Evolutionary conservation across 1,140 invertebrate species (phyloP), one percentile per base, ranked within the genome.

Genomic region (Drosophila tsacasi): DNA sequence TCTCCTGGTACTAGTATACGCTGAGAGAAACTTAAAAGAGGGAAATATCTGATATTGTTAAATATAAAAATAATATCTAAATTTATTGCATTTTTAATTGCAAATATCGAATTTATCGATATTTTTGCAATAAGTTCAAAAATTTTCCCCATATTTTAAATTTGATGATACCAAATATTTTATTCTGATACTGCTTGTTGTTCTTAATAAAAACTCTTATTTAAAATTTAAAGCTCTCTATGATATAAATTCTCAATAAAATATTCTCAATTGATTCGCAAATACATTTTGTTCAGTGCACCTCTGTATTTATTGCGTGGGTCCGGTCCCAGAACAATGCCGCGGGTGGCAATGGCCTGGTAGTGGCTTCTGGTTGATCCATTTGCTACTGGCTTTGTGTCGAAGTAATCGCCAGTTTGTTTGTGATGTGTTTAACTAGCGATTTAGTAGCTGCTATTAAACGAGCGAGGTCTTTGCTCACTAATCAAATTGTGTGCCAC

Each of bases 361-460:
- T 64, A 62, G 55, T 68, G 80, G 79, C 44, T 82, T 74, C 47
- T 61, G 60, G 59, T 83, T 75, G 68, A 79, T 67, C 68, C 37
- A 50, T 50, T 72, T 68, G 47, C 54, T 39, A 23, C 46, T 74
- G 68, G 61, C 37, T 76, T 55, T 60, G 25, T 35, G 21, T 37
- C 19, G 10, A 19, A 68, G 64, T 68, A 47, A 57, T 37, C 40
- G 21, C 15, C 58, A 49, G 46, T 76, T 81, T 66, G 50, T 50
- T 50, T 60, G 46, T 67, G 68, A 64, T 79, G 67, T 81, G 66
- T 68, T 80, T 81, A 84, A 83, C 76, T 52, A 75, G 47, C 42
- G 81, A 68, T 76, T 83, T 83, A 83, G 72, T 84, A 72, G 64
- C 62, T 47, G 65, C 58, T 46, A 80, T 83, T 60, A 71, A 82